Evolutionary conservation across 2,888 invertebrate species (phyloP), one percentile per base, ranked within the genome.

Genomic region (Nineta flava): DNA sequence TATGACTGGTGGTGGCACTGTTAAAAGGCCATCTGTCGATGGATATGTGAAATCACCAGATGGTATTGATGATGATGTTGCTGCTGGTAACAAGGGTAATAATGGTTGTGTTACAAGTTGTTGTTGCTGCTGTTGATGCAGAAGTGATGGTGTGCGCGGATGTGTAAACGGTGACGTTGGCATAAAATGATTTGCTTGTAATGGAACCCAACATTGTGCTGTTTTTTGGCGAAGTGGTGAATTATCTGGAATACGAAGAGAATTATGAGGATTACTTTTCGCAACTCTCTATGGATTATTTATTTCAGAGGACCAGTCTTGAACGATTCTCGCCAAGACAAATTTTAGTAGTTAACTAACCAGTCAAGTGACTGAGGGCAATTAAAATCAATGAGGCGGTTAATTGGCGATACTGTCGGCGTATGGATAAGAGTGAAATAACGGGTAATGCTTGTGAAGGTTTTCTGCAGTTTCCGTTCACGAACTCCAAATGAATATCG

Each of bases 101-200:
- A 41, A 26, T 13, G 48, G 48, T 31, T 17, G 10, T 12, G 46
- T 46, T 12, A 15, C 9, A 26, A 44, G 64, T 57, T 72, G 72
- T 40, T 70, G 56, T 48, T 68, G 52, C n/a, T 53, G 53, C 19
- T 45, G 55, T 43, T 43, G 43, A 38, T 45, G 46, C 50, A 70
- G 59, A 48, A 66, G 64, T 21, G 67, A 63, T 9, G 67, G 64
- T 50, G 62, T 62, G 45, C 59, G 56, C 15, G 53, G 57, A 47
- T 60, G 59, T 34, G 65, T 61, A 67, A 83, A 83, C 49, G 83
- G 83, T 45, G 81, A 83, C 54, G 74, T 73, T 17, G 74, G 72
- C 15, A 82, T 77, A 62, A 83, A 83, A 65, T 83, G 84, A 51
- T 77, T 81, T 26, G 83, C 83, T 46, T 81, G 77, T 53, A 83